Evolutionary conservation across 2,888 invertebrate species (phyloP).

Genomic region (Eremobia ochroleuca): DNA sequence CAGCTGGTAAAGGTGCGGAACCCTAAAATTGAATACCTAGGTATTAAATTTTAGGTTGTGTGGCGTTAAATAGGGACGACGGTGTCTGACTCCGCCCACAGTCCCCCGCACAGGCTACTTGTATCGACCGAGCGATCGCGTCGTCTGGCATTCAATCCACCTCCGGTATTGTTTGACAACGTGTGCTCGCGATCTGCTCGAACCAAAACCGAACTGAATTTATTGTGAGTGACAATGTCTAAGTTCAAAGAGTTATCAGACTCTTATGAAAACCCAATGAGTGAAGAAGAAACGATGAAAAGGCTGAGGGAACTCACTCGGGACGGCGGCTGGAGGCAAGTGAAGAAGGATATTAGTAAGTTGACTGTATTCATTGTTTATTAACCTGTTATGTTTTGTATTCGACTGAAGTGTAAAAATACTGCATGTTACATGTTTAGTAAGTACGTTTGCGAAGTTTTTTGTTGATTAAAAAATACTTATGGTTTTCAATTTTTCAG

Average conservation of each 20-base stretch:
- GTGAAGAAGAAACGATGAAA: not conserved
- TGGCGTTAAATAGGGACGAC: not conserved
- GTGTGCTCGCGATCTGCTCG: not conserved
- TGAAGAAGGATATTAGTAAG: constrained; percentile 18
- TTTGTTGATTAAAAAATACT: not conserved
- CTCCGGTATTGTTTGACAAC: not conserved
- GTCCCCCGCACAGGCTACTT: not conserved
- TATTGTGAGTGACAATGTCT: not conserved
- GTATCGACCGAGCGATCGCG: not conserved
- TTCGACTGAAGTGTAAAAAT: not conserved
- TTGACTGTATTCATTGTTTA: not conserved
- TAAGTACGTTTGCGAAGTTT: not conserved
- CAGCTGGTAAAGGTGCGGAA: not conserved
- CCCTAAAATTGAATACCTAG: not conserved
- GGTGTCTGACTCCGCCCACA: not conserved
- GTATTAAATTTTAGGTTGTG: not conserved
- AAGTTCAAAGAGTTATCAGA: not conserved
- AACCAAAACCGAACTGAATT: not conserved
- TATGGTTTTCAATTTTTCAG: constrained; percentile 1
- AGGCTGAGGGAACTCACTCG: not conserved
- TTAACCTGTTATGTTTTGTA: too few relatives aligned
- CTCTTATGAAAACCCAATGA: not conserved
- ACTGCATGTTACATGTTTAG: not conserved
- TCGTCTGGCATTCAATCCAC: not conserved
- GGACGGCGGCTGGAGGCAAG: not conserved